Percentiles rank a stretch among this genome's conserved stretches.
Conservation (phyloP, 2,888 invertebrate species). For the Drosophila melanosoma region DNA sequence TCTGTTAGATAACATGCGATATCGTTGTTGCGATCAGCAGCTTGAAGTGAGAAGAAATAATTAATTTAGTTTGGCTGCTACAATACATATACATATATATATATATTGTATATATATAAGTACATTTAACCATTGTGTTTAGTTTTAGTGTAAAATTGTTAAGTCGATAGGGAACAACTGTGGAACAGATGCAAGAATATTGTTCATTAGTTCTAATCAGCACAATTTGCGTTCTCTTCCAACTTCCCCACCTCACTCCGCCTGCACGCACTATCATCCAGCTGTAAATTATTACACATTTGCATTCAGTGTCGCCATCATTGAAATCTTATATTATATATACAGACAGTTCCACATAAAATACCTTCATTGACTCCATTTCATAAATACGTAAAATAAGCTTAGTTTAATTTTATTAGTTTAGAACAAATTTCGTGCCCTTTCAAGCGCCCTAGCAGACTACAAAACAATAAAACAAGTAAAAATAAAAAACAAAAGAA, state of each 20-base stretch:
- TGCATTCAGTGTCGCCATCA: conserved; percentile 15
- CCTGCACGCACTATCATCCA: background rate
- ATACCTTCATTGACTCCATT: conserved; percentile 45
- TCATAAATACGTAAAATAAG: conserved; percentile 68
- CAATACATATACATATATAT: background rate
- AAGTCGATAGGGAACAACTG: conserved; percentile 19
- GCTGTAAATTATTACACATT: conserved; percentile 43
- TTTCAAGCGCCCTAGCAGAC: conserved; percentile 46
- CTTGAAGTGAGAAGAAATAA: background rate
- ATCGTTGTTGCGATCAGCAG: background rate
- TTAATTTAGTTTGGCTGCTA: background rate
- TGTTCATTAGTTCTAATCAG: conserved; percentile 22
- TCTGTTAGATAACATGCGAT: background rate
- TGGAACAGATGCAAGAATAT: conserved; percentile 11
- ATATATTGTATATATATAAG: background rate
- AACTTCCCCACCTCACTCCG: background rate
- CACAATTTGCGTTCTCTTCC: background rate
- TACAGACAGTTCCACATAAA: background rate
- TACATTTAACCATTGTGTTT: conserved; percentile 27
- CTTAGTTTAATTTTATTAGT: conserved; percentile 67
- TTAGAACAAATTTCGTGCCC: conserved; percentile 68
- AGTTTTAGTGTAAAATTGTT: conserved; percentile 47
- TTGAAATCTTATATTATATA: background rate
- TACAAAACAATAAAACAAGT: conserved; percentile 34
- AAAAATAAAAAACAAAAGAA: conserved; percentile 22